Conservation (phyloP, 2,113 vertebrate genomes). For the Urocynchramus pylzowi region DNA sequence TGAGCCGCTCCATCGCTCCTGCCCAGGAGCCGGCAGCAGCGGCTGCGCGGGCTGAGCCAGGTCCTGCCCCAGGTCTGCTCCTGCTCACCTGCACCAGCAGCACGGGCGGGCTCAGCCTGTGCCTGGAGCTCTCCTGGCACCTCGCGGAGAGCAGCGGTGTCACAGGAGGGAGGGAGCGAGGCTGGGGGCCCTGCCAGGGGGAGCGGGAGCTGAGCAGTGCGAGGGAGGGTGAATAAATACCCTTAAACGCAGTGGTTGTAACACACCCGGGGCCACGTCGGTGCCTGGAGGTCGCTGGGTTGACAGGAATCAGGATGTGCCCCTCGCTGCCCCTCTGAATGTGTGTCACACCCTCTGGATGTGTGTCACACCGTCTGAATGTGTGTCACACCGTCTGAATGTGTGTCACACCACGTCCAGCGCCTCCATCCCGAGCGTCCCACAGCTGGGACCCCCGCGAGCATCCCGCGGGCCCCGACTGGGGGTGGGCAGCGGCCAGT, state of each 20-base stretch:
- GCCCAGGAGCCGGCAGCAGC: neutral
- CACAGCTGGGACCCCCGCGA: accelerated
- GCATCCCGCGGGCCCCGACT: accelerated
- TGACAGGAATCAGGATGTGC: neutral
- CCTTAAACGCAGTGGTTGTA: accelerated
- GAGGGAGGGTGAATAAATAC: neutral
- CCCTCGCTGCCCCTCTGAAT: neutral
- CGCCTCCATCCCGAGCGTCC: neutral
- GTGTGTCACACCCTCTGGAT: neutral
- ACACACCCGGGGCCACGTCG: neutral
- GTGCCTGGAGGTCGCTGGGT: neutral
- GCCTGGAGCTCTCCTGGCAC: conserved; percentile 57
- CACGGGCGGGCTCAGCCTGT: neutral
- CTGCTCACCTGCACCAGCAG: neutral
- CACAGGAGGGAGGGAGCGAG: neutral
- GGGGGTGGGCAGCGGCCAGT: accelerated
- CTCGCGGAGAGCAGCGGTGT: conserved; percentile 42
- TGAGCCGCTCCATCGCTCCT: neutral
- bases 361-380: too few relatives aligned
- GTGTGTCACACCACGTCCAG: too few relatives aligned
- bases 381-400: too few relatives aligned
- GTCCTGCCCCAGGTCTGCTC: neutral
- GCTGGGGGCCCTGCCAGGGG: neutral
- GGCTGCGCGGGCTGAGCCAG: neutral
- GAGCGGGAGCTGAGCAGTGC: neutral